Conservation (phyloP, 2,797 vertebrate species). For the Gallinago nigripennis region DNA sequence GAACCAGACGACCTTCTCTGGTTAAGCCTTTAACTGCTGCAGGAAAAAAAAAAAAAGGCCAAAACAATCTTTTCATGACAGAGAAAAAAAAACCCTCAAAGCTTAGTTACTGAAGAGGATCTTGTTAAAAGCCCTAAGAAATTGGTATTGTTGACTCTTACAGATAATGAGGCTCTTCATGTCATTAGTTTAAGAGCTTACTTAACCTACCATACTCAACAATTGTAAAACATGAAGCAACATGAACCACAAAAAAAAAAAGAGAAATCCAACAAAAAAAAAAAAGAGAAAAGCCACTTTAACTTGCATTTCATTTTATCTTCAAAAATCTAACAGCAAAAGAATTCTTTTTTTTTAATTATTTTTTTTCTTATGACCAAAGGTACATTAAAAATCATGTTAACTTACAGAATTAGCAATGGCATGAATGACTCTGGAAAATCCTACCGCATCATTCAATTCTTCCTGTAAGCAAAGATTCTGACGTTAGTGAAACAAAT, state of each 20-base stretch:
- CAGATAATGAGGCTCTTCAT: not conserved
- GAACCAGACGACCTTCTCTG: not conserved
- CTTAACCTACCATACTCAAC: not conserved
- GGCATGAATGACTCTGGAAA: constrained; percentile 93
- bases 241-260: not conserved
- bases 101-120: not conserved
- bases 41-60: too few relatives aligned
- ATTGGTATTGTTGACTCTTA: not conserved
- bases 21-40: not conserved
- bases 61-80: not conserved
- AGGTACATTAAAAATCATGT: not conserved
- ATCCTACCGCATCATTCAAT: constrained; percentile 95
- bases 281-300: not conserved
- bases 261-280: not conserved
- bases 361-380: not conserved
- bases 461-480: constrained; percentile 83
- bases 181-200: not conserved
- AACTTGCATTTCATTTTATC: not conserved
- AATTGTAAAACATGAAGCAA: not conserved
- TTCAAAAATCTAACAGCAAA: not conserved
- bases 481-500: constrained; percentile 3
- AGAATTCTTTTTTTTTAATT: not conserved
- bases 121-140: not conserved
- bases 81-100: not conserved
- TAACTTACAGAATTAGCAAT: constrained; percentile 94